A percentile compares a stretch with the other conserved stretches of the same genome.
Evolutionary conservation across 2,113 vertebrate species (phyloP).

Genomic region (Larimichthys polyactis): DNA sequence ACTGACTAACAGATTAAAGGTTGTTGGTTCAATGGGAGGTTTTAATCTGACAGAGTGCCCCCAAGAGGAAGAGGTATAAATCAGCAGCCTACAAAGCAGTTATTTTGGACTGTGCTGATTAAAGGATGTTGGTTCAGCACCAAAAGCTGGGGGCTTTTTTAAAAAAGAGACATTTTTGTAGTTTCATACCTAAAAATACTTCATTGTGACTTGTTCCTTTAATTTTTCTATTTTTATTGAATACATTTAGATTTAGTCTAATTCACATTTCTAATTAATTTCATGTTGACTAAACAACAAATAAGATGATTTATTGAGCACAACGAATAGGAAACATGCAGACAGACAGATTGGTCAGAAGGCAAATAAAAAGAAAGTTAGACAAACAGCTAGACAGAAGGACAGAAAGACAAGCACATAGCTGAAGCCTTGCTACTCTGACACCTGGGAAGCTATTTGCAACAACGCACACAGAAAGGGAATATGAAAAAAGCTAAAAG

Average conservation of each 20-base stretch:
- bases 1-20: background rate
- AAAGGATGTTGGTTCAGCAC: constrained; percentile 14
- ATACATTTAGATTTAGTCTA: background rate
- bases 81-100: background rate
- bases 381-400: constrained; percentile 34
- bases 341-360: constrained; percentile 40
- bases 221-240: too few relatives aligned
- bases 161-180: background rate
- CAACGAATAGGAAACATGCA: constrained; percentile 1
- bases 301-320: background rate
- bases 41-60: background rate
- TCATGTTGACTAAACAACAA: background rate
- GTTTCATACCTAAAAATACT: background rate
- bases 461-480: constrained; percentile 60
- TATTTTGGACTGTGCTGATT: background rate
- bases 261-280: background rate
- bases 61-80: background rate
- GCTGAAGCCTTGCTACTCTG: constrained; percentile 73
- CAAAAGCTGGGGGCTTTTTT: too few relatives aligned
- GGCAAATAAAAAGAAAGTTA: constrained; percentile 47
- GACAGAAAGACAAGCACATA: constrained; percentile 54
- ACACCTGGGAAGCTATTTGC: constrained; percentile 78
- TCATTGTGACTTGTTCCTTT: background rate
- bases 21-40: background rate
- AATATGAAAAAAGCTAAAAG: constrained; percentile 47